A percentile compares a stretch with the other conserved stretches of the same genome.
Conservation (phyloP, 2,113 vertebrate species). For the Neolamprologus tretocephalus region DNA sequence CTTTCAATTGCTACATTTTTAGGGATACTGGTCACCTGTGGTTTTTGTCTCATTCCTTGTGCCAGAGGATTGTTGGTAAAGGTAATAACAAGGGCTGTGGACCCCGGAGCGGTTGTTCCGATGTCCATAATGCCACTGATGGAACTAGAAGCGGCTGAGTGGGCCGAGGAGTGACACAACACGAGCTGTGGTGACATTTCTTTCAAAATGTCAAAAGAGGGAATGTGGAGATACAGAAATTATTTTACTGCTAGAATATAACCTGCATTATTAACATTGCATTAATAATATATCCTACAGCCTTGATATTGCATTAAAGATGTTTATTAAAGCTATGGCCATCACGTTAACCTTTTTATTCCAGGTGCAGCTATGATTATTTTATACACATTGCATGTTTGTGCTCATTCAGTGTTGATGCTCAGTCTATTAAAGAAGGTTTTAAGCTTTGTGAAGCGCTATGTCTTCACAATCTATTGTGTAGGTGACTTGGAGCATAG, state of each 20-base stretch:
- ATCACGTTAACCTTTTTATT: not conserved
- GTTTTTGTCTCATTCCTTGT: accelerated
- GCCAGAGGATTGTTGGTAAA: not conserved
- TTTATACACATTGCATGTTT: not conserved
- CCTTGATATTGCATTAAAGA: too few species aligned
- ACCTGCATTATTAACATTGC: too few species aligned
- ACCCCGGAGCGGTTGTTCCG: accelerated
- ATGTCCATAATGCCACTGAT: not conserved
- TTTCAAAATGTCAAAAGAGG: not conserved
- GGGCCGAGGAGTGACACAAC: not conserved
- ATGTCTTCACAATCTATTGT: not conserved
- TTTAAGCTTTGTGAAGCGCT: accelerated
- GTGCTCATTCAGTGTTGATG: not conserved
- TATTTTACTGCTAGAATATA: too few species aligned
- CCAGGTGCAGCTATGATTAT: not conserved
- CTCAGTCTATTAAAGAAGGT: not conserved
- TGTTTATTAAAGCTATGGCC: not conserved
- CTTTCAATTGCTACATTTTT: accelerated
- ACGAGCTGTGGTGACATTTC: accelerated
- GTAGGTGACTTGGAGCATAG: not conserved
- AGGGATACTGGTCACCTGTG: not conserved
- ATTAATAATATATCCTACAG: too few species aligned
- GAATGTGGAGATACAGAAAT: not conserved
- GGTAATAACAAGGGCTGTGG: not conserved
- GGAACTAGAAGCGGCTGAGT: accelerated